These are phyloP conservation scores for Aphodius sticticus DNA, from an alignment of 2,888 invertebrate genomes.

Conservation along the genomic window DNA sequence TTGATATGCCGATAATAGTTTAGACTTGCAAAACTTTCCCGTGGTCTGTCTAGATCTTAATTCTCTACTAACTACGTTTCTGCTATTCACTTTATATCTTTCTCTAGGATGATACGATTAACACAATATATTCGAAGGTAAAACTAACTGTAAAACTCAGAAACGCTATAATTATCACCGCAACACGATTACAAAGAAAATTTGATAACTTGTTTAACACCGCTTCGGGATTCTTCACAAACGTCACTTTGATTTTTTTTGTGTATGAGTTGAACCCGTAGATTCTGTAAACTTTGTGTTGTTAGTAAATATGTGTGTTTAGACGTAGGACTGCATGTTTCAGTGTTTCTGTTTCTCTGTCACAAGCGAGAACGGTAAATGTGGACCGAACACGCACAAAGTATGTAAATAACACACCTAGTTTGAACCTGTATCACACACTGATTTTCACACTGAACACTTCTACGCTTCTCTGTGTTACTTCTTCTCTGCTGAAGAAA, in stretches of 20 bases:
- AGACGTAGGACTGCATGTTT: constrained; percentile 48
- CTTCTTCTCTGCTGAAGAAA: background rate
- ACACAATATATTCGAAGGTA: constrained; percentile 81
- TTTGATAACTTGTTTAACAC: background rate
- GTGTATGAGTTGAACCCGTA: background rate
- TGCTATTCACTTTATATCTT: constrained; percentile 49
- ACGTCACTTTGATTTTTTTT: background rate
- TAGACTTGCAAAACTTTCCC: background rate
- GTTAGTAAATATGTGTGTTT: constrained; percentile 17
- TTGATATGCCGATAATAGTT: background rate
- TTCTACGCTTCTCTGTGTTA: constrained; percentile 13
- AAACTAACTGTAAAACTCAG: constrained; percentile 47
- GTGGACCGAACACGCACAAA: constrained; percentile 48
- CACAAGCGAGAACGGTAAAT: constrained; percentile 49
- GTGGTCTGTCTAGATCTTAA: background rate
- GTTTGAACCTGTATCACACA: constrained; percentile 11
- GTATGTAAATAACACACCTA: constrained; percentile 46
- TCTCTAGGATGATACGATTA: constrained; percentile 77
- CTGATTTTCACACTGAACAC: constrained; percentile 13
- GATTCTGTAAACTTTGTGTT: background rate
- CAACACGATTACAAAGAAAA: background rate
- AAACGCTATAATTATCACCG: background rate
- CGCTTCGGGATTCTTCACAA: background rate
- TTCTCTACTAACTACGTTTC: constrained; percentile 28
- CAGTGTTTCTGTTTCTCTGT: constrained; percentile 52